Evolutionary conservation across 2,888 invertebrate species (phyloP).

Genomic region (Sialis lutaria): DNA sequence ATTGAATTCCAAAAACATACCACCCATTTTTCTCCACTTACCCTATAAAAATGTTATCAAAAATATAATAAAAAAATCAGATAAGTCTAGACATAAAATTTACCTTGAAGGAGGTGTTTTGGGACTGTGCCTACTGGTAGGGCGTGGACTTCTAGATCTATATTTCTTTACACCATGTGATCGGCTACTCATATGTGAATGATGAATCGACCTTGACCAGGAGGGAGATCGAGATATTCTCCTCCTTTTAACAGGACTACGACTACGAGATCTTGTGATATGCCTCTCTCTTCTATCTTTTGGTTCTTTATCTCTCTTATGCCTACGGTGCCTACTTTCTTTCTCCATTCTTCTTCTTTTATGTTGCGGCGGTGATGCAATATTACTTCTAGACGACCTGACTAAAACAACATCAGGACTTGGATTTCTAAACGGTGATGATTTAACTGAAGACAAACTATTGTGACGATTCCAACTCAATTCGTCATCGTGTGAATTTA

Average conservation of each 20-base stretch:
- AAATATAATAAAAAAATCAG: background rate
- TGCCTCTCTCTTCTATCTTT: slow-evolving; percentile 27
- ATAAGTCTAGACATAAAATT: slow-evolving; percentile 1
- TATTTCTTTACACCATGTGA: slow-evolving; percentile 22
- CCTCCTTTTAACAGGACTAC: slow-evolving; percentile 36
- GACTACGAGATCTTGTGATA: slow-evolving; percentile 35
- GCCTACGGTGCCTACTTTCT: slow-evolving; percentile 25
- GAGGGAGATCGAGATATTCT: slow-evolving; percentile 32
- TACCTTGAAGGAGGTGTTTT: slow-evolving; percentile 12
- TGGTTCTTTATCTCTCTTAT: slow-evolving; percentile 25
- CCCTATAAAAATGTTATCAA: background rate
- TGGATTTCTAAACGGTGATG: slow-evolving; percentile 21
- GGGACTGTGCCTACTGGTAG: slow-evolving; percentile 11
- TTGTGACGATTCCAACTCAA: slow-evolving; percentile 8
- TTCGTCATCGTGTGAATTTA: slow-evolving; percentile 5
- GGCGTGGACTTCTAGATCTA: slow-evolving; percentile 33
- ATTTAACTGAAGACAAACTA: slow-evolving; percentile 15
- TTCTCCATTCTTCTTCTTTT: slow-evolving; percentile 25
- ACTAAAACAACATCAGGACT: slow-evolving; percentile 18
- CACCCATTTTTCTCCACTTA: too few species aligned
- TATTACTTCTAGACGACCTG: slow-evolving; percentile 15
- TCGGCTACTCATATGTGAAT: slow-evolving; percentile 22
- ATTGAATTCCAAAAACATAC: too few species aligned
- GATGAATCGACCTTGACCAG: slow-evolving; percentile 27
- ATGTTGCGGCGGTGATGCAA: slow-evolving; percentile 19